These are phyloP conservation scores for Tringa solitaria DNA, from an alignment of 2,113 vertebrate species.

Conservation along the genomic window DNA sequence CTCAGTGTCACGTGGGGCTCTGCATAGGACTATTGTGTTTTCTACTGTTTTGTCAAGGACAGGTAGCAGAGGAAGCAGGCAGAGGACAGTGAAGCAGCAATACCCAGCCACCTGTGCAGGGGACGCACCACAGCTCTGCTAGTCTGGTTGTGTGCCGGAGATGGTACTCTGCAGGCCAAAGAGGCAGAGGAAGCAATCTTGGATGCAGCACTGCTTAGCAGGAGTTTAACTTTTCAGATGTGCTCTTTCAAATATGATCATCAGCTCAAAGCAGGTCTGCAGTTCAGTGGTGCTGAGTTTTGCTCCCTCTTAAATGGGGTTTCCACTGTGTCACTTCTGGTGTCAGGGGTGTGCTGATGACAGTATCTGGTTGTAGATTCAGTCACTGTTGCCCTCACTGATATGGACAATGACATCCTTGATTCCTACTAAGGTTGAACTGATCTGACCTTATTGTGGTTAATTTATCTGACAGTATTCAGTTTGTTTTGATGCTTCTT, in stretches of 20 bases:
- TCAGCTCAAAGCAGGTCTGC: not conserved
- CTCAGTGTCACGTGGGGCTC: fast-evolving
- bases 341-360: not conserved
- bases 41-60: not conserved
- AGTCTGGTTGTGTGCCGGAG: fast-evolving
- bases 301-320: not conserved
- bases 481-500: not conserved
- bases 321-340: not conserved
- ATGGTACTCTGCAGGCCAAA: not conserved
- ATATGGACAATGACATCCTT: not conserved
- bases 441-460: not conserved
- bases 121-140: fast-evolving
- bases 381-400: not conserved
- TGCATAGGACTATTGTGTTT: not conserved
- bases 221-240: not conserved
- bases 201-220: not conserved
- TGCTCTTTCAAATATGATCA: not conserved
- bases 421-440: not conserved
- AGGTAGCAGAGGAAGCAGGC: not conserved
- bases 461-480: not conserved
- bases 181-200: not conserved
- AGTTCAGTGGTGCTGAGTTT: not conserved
- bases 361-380: not conserved
- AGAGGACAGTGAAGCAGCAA: not conserved
- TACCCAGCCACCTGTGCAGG: not conserved